Evolutionary conservation across 2,797 vertebrate genomes (phyloP).

Genomic region (Meda fulgida): DNA sequence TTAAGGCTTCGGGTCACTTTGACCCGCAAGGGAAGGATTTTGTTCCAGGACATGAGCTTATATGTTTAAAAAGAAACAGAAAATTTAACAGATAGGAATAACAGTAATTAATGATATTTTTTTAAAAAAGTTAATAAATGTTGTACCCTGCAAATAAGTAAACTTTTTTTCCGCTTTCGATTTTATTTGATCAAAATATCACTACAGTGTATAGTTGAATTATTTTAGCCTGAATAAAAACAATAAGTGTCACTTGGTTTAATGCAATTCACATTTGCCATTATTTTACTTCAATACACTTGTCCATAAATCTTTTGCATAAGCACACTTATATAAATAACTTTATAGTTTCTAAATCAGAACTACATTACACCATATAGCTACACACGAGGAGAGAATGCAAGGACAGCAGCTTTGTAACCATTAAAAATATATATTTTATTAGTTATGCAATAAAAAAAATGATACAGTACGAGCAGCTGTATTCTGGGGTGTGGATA

Average conservation of each 20-base stretch:
- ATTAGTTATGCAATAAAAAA: background rate
- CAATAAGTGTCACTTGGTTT: background rate
- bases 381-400: background rate
- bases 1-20: no score
- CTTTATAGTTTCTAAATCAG: background rate
- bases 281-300: background rate
- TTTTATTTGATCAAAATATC: background rate
- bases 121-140: no score
- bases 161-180: background rate
- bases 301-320: background rate
- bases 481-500: background rate
- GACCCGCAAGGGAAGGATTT: no score
- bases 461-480: background rate
- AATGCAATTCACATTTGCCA: no score
- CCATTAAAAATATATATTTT: background rate
- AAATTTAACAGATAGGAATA: background rate
- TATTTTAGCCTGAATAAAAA: background rate
- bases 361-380: background rate
- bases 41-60: no score
- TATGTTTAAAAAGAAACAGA: no score
- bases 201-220: background rate
- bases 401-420: background rate
- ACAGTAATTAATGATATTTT: no score
- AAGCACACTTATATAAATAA: background rate
- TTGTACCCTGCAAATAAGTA: no score